A percentile compares a stretch with the other conserved stretches of the same genome.
Conservation (phyloP, 2,113 vertebrate species). For the Chlorodrepanis virens region DNA sequence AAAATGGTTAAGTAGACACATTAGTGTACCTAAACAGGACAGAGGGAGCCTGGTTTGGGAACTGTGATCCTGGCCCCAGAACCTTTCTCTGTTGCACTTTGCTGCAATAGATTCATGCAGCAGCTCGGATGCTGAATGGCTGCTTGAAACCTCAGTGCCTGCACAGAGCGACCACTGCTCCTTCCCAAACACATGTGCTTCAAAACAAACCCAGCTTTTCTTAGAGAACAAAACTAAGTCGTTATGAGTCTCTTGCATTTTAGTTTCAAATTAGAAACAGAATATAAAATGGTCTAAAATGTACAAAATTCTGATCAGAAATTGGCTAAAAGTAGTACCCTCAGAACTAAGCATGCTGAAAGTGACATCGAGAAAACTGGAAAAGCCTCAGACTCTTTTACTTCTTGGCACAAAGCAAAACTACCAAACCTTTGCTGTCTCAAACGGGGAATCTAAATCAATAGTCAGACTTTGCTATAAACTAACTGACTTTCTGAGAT, state of each 20-base stretch:
- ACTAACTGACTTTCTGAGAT: neutral
- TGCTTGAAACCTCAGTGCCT: neutral
- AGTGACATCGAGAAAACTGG: neutral
- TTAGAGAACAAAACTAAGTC: neutral
- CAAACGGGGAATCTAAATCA: neutral
- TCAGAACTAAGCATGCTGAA: neutral
- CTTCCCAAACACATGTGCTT: neutral
- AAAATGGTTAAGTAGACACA: neutral
- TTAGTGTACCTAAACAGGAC: neutral
- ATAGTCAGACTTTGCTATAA: neutral
- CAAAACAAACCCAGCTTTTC: neutral
- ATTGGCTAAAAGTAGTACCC: neutral
- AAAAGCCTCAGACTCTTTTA: neutral
- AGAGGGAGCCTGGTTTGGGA: neutral
- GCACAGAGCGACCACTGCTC: neutral
- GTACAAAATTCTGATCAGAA: neutral
- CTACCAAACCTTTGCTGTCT: neutral
- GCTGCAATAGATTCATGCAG: neutral
- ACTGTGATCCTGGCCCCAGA: neutral
- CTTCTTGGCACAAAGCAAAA: constrained; percentile 7
- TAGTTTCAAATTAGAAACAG: neutral
- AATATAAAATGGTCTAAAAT: neutral
- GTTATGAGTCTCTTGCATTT: neutral
- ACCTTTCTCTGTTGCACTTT: neutral
- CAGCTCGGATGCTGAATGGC: neutral